Evolutionary conservation across 2,888 invertebrate genomes (phyloP), one percentile per base, ranked within the genome.

Genomic region (Biston betularia): DNA sequence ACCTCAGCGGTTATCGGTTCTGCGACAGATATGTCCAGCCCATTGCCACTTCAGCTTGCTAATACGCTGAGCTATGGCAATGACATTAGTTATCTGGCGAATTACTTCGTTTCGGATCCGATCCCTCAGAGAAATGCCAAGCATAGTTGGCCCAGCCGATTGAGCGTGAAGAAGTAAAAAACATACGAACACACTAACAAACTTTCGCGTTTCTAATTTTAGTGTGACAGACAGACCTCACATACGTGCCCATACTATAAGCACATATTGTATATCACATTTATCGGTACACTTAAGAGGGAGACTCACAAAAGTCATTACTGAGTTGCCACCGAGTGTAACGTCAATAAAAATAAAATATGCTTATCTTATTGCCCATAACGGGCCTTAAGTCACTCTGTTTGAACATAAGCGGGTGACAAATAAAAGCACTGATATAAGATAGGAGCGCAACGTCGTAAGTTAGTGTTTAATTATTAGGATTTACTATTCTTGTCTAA

Each of bases 321-420:
- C 76, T 67, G 72, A 72, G 74, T 78, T 78, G 79, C 82, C 81
- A 79, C 80, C 72, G 77, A 79, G 79, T 75, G 75, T 75, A 76
- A 73, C 68, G 78, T 79, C 80, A 79, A 85, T 85, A 84, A 86
- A 87, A 84, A 82, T 86, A 84, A 87, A 84, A 86, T 86, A 86
- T 82, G 83, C 81, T 84, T 84, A 85, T 84, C 82, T 76, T 76
- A 76, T 75, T 73, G 75, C 75, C 77, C 74, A 75, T 81, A 83
- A 82, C 83, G 75, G 77, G 82, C 76, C 81, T 82, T 85, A 83
- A 84, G 81, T 82, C 79, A 76, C 75, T 78, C 71, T 54, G 78
- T 73, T 75, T 77, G 78, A 78, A 80, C 82, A 81, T 77, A 79
- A 81, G 81, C 79, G 79, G 78, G 79, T 82, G 82, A 74, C 71